Conservation (phyloP, 2,888 invertebrate species). For the Diadromus collaris region DNA sequence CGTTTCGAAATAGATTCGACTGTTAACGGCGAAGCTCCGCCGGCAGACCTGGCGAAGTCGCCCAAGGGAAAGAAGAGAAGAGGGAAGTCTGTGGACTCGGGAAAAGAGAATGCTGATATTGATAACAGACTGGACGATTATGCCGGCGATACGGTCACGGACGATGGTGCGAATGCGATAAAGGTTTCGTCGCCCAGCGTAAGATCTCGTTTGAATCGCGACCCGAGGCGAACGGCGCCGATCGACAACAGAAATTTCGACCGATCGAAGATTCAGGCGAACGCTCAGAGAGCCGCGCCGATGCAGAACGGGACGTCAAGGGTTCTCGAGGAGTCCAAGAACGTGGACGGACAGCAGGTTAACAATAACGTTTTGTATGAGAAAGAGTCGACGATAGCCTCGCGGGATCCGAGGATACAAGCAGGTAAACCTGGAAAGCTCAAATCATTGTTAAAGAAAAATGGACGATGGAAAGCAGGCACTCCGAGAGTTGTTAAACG, state of each 20-base stretch:
- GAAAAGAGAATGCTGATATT: background rate
- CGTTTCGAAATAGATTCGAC: slow-evolving; percentile 18
- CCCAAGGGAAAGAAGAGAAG: background rate
- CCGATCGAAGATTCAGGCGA: background rate
- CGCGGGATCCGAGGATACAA: slow-evolving; percentile 36
- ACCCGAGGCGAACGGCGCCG: slow-evolving; percentile 2
- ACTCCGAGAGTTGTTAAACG: slow-evolving; percentile 55
- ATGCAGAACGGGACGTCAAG: background rate
- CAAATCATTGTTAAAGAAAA: slow-evolving; percentile 7
- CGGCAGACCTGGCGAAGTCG: background rate
- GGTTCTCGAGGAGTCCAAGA: background rate
- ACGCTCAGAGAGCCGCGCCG: background rate
- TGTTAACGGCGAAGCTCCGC: background rate
- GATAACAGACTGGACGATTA: background rate
- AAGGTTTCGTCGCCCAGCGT: background rate
- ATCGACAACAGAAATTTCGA: background rate
- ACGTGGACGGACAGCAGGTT: background rate
- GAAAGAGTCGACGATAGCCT: slow-evolving; percentile 3
- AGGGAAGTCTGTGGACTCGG: background rate
- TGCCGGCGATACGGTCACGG: background rate
- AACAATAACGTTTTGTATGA: slow-evolving; percentile 3
- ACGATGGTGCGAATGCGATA: background rate
- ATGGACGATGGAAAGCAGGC: slow-evolving; percentile 1
- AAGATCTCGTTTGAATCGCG: background rate
- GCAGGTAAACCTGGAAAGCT: background rate